phyloP scores from a whole-genome alignment of 2,888 invertebrate genomes.

The Tipula helvola region DNA sequence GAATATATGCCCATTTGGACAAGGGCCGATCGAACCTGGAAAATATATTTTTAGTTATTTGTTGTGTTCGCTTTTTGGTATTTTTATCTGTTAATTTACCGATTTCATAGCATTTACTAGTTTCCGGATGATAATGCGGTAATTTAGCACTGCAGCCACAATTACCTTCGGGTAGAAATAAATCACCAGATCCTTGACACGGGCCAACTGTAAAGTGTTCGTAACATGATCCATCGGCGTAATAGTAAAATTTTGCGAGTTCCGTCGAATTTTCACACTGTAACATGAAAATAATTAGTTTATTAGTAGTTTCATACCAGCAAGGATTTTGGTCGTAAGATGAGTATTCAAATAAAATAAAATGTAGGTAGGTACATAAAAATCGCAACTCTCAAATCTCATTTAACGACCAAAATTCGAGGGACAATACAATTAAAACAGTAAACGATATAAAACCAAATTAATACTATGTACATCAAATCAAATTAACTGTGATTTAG shows the following conservation, averaged over 20 bases:
- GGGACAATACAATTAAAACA: too few species aligned
- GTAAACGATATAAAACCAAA: too few species aligned
- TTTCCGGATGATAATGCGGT: constrained; percentile 60
- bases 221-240: constrained; percentile 55
- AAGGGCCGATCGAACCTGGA: constrained; percentile 61
- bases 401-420: too few species aligned
- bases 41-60: not conserved
- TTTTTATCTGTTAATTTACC: constrained; percentile 36
- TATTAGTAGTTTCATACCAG: not conserved
- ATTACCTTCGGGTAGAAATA: constrained; percentile 57
- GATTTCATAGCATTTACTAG: constrained; percentile 60
- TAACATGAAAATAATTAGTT: constrained; percentile 17
- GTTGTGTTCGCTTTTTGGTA: not conserved
- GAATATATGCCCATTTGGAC: constrained; percentile 60
- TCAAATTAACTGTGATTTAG: too few species aligned
- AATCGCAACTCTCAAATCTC: too few species aligned
- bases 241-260: constrained; percentile 44
- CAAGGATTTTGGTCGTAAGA: too few species aligned
- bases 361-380: too few species aligned
- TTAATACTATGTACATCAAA: too few species aligned
- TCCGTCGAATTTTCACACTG: constrained; percentile 44
- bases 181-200: constrained; percentile 58
- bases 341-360: too few species aligned
- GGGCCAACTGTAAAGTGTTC: constrained; percentile 71
- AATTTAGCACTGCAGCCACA: constrained; percentile 61